Evolutionary conservation across 2,888 invertebrate genomes (phyloP), one percentile per base, ranked within the genome.

Genomic region (Carterocephalus palaemon): DNA sequence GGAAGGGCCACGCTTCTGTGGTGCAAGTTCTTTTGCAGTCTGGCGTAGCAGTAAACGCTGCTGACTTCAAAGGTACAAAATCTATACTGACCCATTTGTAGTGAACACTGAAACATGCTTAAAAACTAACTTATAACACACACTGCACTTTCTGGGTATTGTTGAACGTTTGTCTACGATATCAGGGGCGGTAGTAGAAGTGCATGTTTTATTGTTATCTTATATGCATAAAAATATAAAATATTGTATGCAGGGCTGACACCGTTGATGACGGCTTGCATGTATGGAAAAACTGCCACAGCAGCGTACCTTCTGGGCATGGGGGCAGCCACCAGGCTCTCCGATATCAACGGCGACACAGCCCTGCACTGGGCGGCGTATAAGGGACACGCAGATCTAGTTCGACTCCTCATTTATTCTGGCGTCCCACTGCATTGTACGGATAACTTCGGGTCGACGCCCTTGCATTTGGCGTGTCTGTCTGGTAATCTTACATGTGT

Each of bases 351-450:
- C 67, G 97, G 97, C 0, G 97, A 97, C 64, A 95, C 95, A 0
- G 96, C 97, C 0, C 81, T 97, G 17, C 97, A 97, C 66, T 97
- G 97, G 97, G 96, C 96, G 0, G 95, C 96, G 0, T 97, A 97
- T 73, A 97, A 97, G 75, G 97, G 95, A 0, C 95, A 96, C 60
- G 92, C 94, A 0, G 97, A 97, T 64, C 79, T 97, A 47, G 96
- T 97, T 67, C 90, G 94, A 32, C 82, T 97, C 39, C 85, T 97
- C 10, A 95, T 96, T 81, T 96, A 96, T 75, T 96, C 96, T 6
- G 97, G 97, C 1, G 95, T 95, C 1, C 94, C 96, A 62, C 79
- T 96, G 32, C 93, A 95, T 61, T 95, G 95, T 75, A 93, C 94
- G 1, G 97, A 97, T 72, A 95, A 96, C 70, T 97, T 95, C 67